These are phyloP conservation scores for Dendroctonus ponderosae DNA, from an alignment of 1,140 invertebrate genomes.

Conservation along the genomic window DNA sequence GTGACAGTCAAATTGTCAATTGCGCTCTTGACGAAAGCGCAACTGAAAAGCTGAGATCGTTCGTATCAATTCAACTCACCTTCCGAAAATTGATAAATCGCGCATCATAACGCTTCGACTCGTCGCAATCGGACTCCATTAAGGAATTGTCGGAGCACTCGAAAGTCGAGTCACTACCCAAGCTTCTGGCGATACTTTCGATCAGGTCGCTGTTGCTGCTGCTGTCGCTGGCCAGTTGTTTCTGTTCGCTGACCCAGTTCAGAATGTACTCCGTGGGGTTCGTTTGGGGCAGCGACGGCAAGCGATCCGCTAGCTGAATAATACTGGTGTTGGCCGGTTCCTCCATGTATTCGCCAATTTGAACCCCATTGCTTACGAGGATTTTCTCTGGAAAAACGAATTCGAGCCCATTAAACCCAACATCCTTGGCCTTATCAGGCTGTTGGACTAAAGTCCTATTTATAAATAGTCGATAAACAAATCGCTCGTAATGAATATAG, in stretches of 20 bases:
- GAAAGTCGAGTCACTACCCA: slow-evolving; percentile 2
- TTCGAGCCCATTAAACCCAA: no score
- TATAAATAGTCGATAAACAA: no score
- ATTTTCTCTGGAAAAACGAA: slow-evolving; percentile 58
- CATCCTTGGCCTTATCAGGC: no score
- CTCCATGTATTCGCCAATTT: slow-evolving; percentile 59
- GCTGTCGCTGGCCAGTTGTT: not conserved
- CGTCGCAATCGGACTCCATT: slow-evolving; percentile 36
- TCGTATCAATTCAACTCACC: slow-evolving; percentile 9
- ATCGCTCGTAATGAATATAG: no score
- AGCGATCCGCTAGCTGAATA: slow-evolving; percentile 32
- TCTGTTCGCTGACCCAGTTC: slow-evolving; percentile 45
- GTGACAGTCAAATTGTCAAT: not conserved
- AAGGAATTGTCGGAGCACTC: slow-evolving; percentile 36
- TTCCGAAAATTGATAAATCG: slow-evolving; percentile 38
- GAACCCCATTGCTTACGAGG: slow-evolving; percentile 58
- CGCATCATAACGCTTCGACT: slow-evolving; percentile 21
- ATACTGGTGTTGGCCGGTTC: slow-evolving; percentile 30
- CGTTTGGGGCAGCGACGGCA: slow-evolving; percentile 41
- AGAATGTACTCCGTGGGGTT: slow-evolving; percentile 45
- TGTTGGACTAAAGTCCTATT: no score
- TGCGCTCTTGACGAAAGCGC: no score
- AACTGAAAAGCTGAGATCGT: no score
- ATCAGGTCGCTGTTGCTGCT: slow-evolving; percentile 5
- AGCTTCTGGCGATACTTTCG: slow-evolving; percentile 10